phyloP scores from a whole-genome alignment of 1,140 invertebrate species.

The Temnothorax nylanderi region DNA sequence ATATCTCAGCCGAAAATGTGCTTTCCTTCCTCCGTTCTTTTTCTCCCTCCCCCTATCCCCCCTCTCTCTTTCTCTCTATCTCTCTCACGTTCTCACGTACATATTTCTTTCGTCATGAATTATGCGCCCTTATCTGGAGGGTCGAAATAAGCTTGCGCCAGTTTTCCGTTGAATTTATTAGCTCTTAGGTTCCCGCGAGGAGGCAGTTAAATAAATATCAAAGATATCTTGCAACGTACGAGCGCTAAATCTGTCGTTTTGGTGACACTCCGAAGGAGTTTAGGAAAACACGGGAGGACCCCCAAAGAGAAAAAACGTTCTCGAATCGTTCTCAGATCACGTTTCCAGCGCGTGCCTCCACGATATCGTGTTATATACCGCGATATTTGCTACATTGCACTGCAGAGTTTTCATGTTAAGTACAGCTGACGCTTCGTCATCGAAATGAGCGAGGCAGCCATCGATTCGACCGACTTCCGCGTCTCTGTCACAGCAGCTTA shows the following conservation, averaged over 20 bases:
- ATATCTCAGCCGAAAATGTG: conserved; percentile 56
- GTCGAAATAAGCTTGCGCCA: conserved; percentile 71
- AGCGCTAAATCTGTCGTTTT: conserved; percentile 71
- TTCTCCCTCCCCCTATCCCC: not conserved
- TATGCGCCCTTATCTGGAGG: conserved; percentile 76
- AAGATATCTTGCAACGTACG: conserved; percentile 62
- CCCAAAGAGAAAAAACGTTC: not conserved
- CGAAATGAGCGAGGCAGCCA: conserved; percentile 27
- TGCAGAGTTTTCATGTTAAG: conserved; percentile 43
- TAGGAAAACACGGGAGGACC: conserved; percentile 54
- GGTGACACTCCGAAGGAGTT: conserved; percentile 3
- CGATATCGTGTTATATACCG: not conserved
- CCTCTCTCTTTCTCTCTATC: not conserved
- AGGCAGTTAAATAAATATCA: conserved; percentile 74
- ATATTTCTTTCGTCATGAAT: conserved; percentile 65
- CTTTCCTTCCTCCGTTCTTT: conserved; percentile 1
- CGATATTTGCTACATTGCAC: not conserved
- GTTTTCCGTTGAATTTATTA: conserved; percentile 74
- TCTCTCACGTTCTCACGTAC: too few relatives aligned
- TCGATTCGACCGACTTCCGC: conserved; percentile 50
- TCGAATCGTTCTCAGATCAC: not conserved
- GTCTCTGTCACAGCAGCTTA: conserved; percentile 27
- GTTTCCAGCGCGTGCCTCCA: not conserved
- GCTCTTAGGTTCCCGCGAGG: conserved; percentile 19
- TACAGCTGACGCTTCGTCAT: conserved; percentile 41